Evolutionary conservation across 2,888 invertebrate genomes (phyloP).

Genomic region (Ennomos fuscantarius): DNA sequence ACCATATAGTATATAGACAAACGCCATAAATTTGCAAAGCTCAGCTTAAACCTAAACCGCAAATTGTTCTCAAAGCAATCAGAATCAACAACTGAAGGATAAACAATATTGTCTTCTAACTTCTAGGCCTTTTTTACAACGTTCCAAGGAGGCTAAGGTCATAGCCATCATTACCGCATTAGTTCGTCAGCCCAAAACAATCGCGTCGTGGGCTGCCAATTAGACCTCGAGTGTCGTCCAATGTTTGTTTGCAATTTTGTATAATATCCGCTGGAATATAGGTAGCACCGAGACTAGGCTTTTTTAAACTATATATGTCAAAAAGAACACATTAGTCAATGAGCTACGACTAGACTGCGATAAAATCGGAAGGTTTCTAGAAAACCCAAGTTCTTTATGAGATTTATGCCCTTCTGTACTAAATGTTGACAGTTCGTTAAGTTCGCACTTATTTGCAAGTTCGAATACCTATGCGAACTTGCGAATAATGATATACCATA

Average conservation of each 20-base stretch:
- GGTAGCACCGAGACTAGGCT: background rate
- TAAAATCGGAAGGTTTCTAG: too few relatives aligned
- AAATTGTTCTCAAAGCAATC: constrained; percentile 21
- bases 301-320: too few relatives aligned
- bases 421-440: too few relatives aligned
- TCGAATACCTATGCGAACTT: too few relatives aligned
- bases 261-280: constrained; percentile 24
- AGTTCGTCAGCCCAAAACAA: constrained; percentile 63
- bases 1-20: background rate
- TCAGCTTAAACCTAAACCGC: constrained; percentile 15
- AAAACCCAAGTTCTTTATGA: too few relatives aligned
- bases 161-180: constrained; percentile 59
- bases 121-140: constrained; percentile 35
- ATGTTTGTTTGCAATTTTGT: constrained; percentile 30
- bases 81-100: constrained; percentile 12
- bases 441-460: too few relatives aligned
- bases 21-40: background rate
- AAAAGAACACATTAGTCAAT: too few relatives aligned
- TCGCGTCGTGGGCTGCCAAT: constrained; percentile 70
- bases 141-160: constrained; percentile 69
- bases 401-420: too few relatives aligned
- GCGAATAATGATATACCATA: too few relatives aligned
- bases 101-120: constrained; percentile 40
- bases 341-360: too few relatives aligned
- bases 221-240: constrained; percentile 53